Evolutionary conservation across 30 jellyfish, hydroid and myxozoan genomes (phyloP).

Genomic region (Chrysaora quinquecirrha): DNA sequence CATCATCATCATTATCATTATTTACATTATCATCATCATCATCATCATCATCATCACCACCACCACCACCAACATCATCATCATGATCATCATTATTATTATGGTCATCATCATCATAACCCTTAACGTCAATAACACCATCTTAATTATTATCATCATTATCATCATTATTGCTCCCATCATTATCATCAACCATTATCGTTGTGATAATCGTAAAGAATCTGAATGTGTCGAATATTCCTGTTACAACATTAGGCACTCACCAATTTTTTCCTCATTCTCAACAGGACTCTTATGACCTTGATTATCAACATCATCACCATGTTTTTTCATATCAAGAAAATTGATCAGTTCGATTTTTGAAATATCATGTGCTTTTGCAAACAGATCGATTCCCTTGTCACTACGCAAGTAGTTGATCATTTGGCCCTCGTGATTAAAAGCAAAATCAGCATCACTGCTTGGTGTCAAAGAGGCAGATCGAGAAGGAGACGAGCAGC

Average conservation of each 20-base stretch:
- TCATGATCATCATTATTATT: too few relatives aligned
- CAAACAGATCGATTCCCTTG: constrained; percentile 63
- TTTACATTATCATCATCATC: too few relatives aligned
- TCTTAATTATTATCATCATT: too few relatives aligned
- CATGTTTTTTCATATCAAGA: constrained; percentile 40
- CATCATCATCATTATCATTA: too few relatives aligned
- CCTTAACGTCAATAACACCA: too few relatives aligned
- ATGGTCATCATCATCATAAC: too few relatives aligned
- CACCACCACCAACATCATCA: too few relatives aligned
- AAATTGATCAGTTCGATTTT: constrained; percentile 27
- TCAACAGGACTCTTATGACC: constrained; percentile 28
- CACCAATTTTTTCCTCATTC: constrained; percentile 26
- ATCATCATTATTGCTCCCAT: too few relatives aligned
- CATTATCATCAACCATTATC: too few relatives aligned
- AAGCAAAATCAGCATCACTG: constrained; percentile 50
- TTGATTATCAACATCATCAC: constrained; percentile 8
- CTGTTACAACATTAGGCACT: background rate
- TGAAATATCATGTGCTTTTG: constrained; percentile 59
- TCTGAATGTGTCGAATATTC: too few relatives aligned
- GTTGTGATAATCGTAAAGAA: too few relatives aligned
- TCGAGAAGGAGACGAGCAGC: constrained; percentile 46
- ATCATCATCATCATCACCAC: too few relatives aligned
- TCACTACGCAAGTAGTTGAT: constrained; percentile 36
- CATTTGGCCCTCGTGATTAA: constrained; percentile 52
- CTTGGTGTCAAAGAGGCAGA: constrained; percentile 39